phyloP scores from a whole-genome alignment of 2,113 vertebrate genomes.

The Procavia capensis region DNA sequence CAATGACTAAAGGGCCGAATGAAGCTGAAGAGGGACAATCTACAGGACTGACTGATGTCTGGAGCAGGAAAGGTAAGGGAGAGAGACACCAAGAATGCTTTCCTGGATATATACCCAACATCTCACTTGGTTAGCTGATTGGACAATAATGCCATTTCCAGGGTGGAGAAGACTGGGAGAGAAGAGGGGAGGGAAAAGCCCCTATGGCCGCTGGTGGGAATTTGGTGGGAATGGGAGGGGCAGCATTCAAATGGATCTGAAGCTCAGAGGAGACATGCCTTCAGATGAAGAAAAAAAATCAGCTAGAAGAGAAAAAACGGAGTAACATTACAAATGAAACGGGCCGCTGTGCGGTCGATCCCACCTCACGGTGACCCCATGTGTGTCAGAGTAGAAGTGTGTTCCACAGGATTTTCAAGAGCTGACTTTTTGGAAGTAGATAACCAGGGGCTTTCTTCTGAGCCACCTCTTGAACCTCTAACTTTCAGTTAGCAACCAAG shows the following conservation, averaged over 20 bases:
- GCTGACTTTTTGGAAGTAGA: not conserved
- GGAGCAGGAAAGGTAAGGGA: not conserved
- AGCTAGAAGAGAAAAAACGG: not conserved
- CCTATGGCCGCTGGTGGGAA: no score
- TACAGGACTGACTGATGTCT: not conserved
- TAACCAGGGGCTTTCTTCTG: not conserved
- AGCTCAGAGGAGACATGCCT: not conserved
- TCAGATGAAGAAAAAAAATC: not conserved
- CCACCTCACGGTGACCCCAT: not conserved
- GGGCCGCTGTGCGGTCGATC: not conserved
- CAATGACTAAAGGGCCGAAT: not conserved
- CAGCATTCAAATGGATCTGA: not conserved
- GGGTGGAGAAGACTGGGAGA: not conserved
- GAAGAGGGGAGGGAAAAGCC: not conserved
- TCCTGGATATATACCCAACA: not conserved
- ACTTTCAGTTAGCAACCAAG: not conserved
- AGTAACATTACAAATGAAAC: not conserved
- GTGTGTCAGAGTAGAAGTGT: not conserved
- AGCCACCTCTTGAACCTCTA: not conserved
- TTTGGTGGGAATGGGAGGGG: accelerated
- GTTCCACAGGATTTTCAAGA: not conserved
- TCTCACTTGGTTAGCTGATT: not conserved
- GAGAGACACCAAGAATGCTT: not conserved
- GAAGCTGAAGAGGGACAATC: not conserved
- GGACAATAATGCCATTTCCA: not conserved